These are phyloP conservation scores for Hyposoter dolosus DNA, from an alignment of 2,888 invertebrate genomes.

Conservation along the genomic window DNA sequence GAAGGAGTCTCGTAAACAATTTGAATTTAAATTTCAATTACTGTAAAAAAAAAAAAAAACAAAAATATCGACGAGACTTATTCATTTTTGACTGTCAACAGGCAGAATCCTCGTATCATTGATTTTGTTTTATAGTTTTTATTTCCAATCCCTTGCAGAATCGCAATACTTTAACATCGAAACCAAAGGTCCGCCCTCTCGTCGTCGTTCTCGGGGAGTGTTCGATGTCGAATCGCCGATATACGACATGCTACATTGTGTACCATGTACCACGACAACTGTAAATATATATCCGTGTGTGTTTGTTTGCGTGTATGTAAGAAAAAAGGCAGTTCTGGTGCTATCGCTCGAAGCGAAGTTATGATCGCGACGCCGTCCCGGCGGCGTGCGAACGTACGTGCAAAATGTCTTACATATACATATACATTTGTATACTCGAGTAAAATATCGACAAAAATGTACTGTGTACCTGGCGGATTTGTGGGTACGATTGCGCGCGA, in stretches of 20 bases:
- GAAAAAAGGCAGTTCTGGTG: conserved; percentile 49
- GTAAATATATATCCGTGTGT: not conserved
- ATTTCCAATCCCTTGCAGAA: conserved; percentile 6
- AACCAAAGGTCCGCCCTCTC: conserved; percentile 49
- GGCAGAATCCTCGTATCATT: conserved; percentile 13
- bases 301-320: not conserved
- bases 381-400: conserved; percentile 59
- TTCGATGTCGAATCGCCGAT: conserved; percentile 62
- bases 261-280: conserved; percentile 7
- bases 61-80: not conserved
- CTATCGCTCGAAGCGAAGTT: conserved; percentile 62
- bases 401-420: conserved; percentile 41
- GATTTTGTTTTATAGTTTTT: conserved; percentile 15
- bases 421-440: not conserved
- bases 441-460: conserved; percentile 6
- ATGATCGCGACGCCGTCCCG: conserved; percentile 57
- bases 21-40: not conserved
- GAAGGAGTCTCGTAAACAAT: not conserved
- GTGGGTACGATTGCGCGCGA: not conserved
- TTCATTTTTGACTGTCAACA: not conserved
- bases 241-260: conserved; percentile 53
- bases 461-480: conserved; percentile 12
- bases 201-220: conserved; percentile 53
- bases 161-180: conserved; percentile 28
- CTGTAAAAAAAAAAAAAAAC: not conserved